A percentile compares a stretch with the other conserved stretches of the same genome.
These are phyloP conservation scores for Calyptomena viridis DNA, from an alignment of 2,113 vertebrate genomes.

Conservation along the genomic window DNA sequence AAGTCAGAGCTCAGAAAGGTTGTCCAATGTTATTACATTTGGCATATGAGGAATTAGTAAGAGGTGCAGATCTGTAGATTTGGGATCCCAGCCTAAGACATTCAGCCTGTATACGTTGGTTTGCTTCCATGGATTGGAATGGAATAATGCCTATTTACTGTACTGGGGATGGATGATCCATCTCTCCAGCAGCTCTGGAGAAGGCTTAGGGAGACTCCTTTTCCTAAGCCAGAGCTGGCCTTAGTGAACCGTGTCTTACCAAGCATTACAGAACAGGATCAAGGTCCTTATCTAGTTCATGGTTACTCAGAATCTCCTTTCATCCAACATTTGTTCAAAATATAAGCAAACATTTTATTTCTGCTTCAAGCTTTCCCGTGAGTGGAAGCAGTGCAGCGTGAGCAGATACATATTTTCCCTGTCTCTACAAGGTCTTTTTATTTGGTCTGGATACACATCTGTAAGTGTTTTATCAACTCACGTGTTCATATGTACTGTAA, in stretches of 20 bases:
- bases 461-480: conserved; percentile 35
- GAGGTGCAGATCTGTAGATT: not conserved
- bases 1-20: not conserved
- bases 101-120: not conserved
- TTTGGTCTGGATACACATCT: conserved; percentile 39
- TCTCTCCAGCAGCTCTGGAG: not conserved
- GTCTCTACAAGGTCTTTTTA: not conserved
- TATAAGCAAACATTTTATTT: conserved; percentile 3
- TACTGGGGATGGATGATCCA: not conserved
- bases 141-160: not conserved
- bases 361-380: not conserved
- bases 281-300: not conserved
- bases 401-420: not conserved
- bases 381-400: not conserved
- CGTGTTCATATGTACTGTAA: conserved; percentile 3
- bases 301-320: conserved; percentile 23
- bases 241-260: not conserved
- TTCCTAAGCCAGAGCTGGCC: conserved; percentile 26
- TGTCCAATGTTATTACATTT: not conserved
- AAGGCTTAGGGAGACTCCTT: not conserved
- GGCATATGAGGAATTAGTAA: not conserved
- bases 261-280: conserved; percentile 30
- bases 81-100: not conserved
- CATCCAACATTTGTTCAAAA: not conserved
- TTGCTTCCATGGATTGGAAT: not conserved